phyloP scores from a whole-genome alignment of 2,888 invertebrate species.

The Drosophila mercatorum region DNA sequence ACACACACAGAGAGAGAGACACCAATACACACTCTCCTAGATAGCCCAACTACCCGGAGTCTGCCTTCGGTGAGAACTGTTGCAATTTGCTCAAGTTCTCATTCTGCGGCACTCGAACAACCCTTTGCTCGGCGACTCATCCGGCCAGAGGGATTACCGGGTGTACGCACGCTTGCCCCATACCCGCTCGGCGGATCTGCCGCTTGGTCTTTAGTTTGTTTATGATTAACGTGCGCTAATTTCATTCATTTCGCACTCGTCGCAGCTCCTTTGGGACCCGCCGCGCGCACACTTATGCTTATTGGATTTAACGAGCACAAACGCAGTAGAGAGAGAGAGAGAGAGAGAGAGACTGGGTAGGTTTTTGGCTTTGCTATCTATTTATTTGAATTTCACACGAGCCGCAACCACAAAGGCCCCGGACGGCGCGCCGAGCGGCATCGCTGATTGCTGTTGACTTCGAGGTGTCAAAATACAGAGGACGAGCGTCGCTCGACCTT shows the following conservation, averaged over 20 bases:
- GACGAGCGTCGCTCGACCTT: conserved; percentile 48
- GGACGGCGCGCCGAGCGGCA: conserved; percentile 22
- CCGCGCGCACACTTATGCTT: conserved; percentile 69
- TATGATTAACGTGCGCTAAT: conserved; percentile 79
- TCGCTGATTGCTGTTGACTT: conserved; percentile 67
- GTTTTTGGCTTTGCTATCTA: conserved; percentile 32
- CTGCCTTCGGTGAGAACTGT: conserved; percentile 67
- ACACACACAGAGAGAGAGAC: not conserved
- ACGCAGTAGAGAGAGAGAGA: not conserved
- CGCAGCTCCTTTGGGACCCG: conserved; percentile 55
- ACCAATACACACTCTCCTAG: not conserved
- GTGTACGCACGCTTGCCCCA: not conserved
- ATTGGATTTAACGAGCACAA: conserved; percentile 60
- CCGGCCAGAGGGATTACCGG: not conserved
- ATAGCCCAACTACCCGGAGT: not conserved
- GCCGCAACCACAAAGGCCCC: conserved; percentile 50
- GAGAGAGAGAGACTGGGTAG: not conserved
- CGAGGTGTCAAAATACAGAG: conserved; percentile 73
- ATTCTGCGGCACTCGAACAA: conserved; percentile 33
- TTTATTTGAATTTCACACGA: conserved; percentile 64
- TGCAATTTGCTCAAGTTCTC: conserved; percentile 66
- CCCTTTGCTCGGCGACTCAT: conserved; percentile 53
- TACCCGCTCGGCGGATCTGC: not conserved
- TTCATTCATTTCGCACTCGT: conserved; percentile 76
- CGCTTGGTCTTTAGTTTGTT: conserved; percentile 63